These are phyloP conservation scores for Penaeus japonicus DNA, from an alignment of 1,140 invertebrate genomes.

Conservation along the genomic window DNA sequence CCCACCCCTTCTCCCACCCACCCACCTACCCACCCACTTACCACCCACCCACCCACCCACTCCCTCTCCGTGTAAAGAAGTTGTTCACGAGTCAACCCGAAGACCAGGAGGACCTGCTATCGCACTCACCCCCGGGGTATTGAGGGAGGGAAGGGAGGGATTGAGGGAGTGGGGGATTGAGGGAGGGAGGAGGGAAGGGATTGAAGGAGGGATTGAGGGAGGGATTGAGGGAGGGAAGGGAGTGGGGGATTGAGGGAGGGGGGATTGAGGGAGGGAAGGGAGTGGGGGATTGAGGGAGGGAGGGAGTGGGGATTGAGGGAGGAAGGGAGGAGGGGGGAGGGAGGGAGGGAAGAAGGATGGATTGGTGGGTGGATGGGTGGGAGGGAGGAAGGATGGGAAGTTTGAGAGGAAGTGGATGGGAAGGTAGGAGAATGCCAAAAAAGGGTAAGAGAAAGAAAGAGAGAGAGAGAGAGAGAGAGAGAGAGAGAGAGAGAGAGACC, in stretches of 20 bases:
- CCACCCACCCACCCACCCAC: no score
- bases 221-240: neutral
- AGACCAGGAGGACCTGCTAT: no score
- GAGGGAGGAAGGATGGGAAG: neutral
- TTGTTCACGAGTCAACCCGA: no score
- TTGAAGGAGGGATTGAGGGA: neutral
- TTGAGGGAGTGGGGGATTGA: neutral
- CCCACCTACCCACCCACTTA: no score
- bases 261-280: neutral
- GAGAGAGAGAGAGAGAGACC: neutral
- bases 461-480: neutral
- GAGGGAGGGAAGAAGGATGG: neutral
- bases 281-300: neutral
- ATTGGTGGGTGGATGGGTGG: neutral
- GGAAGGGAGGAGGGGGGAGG: neutral
- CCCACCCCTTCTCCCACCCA: no score
- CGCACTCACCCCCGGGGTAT: no score
- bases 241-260: neutral
- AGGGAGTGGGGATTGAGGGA: neutral
- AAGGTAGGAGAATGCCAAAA: neutral
- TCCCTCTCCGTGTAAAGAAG: no score
- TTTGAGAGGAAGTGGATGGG: neutral
- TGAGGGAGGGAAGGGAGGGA: neutral
- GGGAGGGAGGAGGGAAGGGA: neutral
- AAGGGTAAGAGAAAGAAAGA: neutral